phyloP scores from a whole-genome alignment of 1,140 invertebrate species.

The Brachionus calyciflorus region DNA sequence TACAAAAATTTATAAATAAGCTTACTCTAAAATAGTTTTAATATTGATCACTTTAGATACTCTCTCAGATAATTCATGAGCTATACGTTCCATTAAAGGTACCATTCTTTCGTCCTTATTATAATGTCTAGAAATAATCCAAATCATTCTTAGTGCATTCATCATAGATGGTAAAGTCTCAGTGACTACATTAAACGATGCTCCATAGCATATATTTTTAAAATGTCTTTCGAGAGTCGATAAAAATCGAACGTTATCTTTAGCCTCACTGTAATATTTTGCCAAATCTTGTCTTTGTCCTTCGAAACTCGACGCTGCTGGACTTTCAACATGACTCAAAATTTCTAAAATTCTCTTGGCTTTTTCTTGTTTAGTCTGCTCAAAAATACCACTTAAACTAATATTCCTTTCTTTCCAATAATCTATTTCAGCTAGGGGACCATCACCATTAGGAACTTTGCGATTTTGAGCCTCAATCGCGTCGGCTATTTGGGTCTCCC shows the following conservation, averaged over 20 bases:
- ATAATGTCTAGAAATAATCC: conserved; percentile 62
- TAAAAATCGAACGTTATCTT: conserved; percentile 78
- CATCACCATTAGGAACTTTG: conserved; percentile 66
- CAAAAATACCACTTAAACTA: conserved; percentile 71
- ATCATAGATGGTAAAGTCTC: conserved; percentile 74
- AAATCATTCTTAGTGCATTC: conserved; percentile 68
- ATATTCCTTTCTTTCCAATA: conserved; percentile 77
- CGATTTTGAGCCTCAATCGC: conserved; percentile 48
- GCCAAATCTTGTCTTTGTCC: conserved; percentile 65
- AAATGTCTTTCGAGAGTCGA: conserved; percentile 75
- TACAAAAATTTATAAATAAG: too few relatives aligned
- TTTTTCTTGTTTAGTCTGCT: conserved; percentile 73
- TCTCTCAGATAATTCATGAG: conserved; percentile 73
- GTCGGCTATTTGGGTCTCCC: conserved; percentile 39
- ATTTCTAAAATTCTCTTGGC: conserved; percentile 67
- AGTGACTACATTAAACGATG: conserved; percentile 67
- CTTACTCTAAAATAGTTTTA: conserved; percentile 68
- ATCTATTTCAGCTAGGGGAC: conserved; percentile 75
- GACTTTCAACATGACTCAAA: conserved; percentile 63
- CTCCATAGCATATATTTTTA: conserved; percentile 71
- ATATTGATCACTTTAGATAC: conserved; percentile 71
- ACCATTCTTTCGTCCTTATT: conserved; percentile 71
- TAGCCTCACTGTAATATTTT: conserved; percentile 71
- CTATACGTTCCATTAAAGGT: conserved; percentile 73
- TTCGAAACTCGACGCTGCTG: conserved; percentile 62